phyloP scores from a whole-genome alignment of 1,140 invertebrate genomes.

The Hycleus phaleratus region DNA sequence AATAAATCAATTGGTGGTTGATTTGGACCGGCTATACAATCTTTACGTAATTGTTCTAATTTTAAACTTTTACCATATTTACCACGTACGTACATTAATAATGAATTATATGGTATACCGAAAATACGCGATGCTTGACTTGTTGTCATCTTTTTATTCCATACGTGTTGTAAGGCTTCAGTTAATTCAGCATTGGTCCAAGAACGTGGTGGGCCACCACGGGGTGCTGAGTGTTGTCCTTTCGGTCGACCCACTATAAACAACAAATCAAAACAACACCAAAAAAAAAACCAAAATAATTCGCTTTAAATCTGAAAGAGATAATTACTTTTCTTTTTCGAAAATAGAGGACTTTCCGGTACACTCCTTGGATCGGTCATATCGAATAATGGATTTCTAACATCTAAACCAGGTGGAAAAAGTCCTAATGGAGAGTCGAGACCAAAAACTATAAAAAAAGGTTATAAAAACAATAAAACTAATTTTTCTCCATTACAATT shows the following conservation, averaged over 20 bases:
- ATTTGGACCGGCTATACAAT: conserved; percentile 65
- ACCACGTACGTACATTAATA: conserved; percentile 86
- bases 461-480: not conserved
- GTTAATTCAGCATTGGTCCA: conserved; percentile 87
- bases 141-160: conserved; percentile 93
- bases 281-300: not conserved
- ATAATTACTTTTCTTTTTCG: conserved; percentile 64
- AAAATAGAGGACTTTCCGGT: conserved; percentile 51
- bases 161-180: conserved; percentile 80
- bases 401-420: conserved; percentile 64
- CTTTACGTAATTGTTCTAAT: conserved; percentile 76
- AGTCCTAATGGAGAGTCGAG: conserved; percentile 61
- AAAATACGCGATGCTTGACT: conserved; percentile 83
- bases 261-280: not conserved
- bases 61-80: conserved; percentile 86
- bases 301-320: not conserved
- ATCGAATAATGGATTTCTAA: conserved; percentile 63
- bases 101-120: conserved; percentile 84
- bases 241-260: conserved; percentile 60
- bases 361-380: conserved; percentile 54
- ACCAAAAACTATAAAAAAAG: conserved; percentile 59
- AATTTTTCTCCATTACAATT: not conserved
- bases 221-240: conserved; percentile 79
- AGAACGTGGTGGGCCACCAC: conserved; percentile 78
- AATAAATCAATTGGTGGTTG: conserved; percentile 56